A percentile compares a stretch with the other conserved stretches of the same genome.
Evolutionary conservation across 2,797 vertebrate species (phyloP).

Genomic region (Lepus oiostolus): DNA sequence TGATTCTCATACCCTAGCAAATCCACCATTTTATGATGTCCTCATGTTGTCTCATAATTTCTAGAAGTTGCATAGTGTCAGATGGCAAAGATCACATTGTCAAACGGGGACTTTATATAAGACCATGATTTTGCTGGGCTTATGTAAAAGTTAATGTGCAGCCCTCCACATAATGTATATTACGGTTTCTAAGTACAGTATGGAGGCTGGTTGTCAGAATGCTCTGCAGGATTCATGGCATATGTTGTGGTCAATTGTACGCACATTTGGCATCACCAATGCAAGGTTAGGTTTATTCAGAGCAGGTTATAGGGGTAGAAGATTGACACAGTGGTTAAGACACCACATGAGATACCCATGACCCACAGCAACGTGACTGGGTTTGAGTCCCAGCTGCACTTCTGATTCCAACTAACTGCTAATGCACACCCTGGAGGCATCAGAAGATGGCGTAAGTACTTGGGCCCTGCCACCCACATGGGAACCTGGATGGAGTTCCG

Average conservation of each 20-base stretch:
- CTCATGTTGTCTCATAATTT: conserved; percentile 29
- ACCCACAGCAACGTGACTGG: no score
- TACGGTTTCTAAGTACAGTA: neutral
- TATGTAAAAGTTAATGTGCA: neutral
- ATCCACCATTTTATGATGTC: neutral
- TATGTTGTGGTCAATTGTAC: neutral
- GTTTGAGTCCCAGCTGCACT: no score
- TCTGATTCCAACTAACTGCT: no score
- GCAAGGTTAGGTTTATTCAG: neutral
- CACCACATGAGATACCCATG: no score
- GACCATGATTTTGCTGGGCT: neutral
- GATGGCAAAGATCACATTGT: neutral
- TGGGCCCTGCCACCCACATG: no score
- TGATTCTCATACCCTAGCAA: conserved; percentile 66
- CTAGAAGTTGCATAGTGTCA: neutral
- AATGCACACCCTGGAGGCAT: no score
- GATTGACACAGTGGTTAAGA: no score
- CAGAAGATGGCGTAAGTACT: no score
- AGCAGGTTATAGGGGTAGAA: no score
- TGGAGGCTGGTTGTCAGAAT: neutral
- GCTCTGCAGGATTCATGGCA: neutral
- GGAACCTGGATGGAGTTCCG: no score
- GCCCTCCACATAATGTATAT: neutral
- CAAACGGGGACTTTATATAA: neutral
- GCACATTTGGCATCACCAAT: neutral